phyloP scores from a whole-genome alignment of 2,797 vertebrate species.

The Sandelia bainsii region DNA sequence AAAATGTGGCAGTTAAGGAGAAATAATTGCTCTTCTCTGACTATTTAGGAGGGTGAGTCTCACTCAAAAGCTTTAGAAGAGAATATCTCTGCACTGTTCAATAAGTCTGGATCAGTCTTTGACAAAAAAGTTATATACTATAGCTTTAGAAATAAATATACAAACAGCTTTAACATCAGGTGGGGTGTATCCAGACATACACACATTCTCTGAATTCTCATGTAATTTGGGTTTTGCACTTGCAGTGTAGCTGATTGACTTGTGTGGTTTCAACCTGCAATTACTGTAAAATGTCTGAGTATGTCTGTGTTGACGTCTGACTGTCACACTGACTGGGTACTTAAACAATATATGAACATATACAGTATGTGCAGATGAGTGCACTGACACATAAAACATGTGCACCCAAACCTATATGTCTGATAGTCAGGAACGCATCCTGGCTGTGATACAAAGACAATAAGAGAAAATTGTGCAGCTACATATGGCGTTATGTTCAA shows the following conservation, averaged over 20 bases:
- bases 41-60: no score
- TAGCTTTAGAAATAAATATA: no score
- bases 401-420: neutral
- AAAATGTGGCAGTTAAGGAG: no score
- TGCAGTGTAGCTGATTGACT: slow-evolving; percentile 30
- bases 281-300: slow-evolving; percentile 51
- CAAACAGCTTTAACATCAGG: no score
- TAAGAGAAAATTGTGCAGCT: neutral
- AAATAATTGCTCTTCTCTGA: no score
- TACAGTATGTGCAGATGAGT: neutral
- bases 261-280: slow-evolving; percentile 37
- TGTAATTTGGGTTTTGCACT: slow-evolving; percentile 35
- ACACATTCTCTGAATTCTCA: slow-evolving; percentile 45
- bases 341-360: slow-evolving; percentile 10
- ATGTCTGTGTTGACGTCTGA: slow-evolving; percentile 37
- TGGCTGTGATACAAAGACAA: neutral
- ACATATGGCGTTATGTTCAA: neutral
- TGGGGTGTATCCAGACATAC: slow-evolving; percentile 49
- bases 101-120: no score
- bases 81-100: no score
- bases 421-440: neutral
- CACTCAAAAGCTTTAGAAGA: no score
- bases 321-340: slow-evolving; percentile 10
- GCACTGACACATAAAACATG: neutral
- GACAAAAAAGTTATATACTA: no score